Conservation (phyloP, 2,888 invertebrate genomes). For the Tipula helvola region DNA sequence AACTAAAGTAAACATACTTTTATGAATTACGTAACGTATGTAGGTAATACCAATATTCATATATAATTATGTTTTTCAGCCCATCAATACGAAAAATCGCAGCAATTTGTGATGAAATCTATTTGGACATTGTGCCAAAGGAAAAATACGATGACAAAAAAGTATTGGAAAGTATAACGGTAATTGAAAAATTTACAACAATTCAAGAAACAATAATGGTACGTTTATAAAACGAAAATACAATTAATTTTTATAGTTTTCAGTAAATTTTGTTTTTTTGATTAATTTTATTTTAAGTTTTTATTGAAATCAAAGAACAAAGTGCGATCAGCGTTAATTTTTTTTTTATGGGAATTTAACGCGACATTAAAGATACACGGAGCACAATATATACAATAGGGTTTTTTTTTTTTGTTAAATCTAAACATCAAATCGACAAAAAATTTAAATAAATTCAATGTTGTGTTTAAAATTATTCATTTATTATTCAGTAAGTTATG, state of each 20-base stretch:
- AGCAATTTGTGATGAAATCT: constrained; percentile 9
- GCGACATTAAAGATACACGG: not conserved
- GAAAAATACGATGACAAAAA: not conserved
- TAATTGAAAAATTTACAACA: constrained; percentile 11
- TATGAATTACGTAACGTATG: not conserved
- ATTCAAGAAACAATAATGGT: constrained; percentile 10
- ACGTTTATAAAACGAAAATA: not conserved
- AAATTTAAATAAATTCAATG: not conserved
- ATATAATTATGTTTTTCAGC: not conserved
- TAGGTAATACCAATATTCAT: not conserved
- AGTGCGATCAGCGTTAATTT: not conserved
- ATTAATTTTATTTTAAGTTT: no score
- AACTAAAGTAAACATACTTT: no score
- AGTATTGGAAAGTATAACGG: not conserved
- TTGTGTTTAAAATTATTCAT: not conserved
- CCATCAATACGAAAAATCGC: not conserved
- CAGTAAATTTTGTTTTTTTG: not conserved
- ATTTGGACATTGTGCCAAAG: not conserved
- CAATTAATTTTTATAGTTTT: no score
- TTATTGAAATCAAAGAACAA: not conserved
- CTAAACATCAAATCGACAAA: not conserved
- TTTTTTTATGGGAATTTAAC: not conserved
- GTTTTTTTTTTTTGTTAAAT: not conserved
- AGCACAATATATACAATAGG: not conserved
- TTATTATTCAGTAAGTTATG: not conserved